Base-by-base conservation (phyloP, 2,797 vertebrate genomes). In the Taenioides sp. region DNA sequence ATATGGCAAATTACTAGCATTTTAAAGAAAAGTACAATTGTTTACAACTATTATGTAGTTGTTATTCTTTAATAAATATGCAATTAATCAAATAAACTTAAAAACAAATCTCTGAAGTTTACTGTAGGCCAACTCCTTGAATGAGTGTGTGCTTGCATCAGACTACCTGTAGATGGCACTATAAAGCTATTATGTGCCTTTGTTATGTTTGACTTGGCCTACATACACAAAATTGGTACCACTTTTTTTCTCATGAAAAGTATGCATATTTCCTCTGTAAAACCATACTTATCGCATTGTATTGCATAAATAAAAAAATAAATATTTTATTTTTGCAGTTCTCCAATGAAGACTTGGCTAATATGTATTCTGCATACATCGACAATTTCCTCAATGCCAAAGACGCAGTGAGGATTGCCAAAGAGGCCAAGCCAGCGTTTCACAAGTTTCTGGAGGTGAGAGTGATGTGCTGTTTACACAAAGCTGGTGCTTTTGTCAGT, bases 381-480 rank as follows among this genome's bases (percentile, higher is more conserved):
- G 98, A 99, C 87, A 99, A 99, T 87, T 99, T 99, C 79, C 96
- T 99, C 89, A 99, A 97, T 0, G 98, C 98, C 86, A 99, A 97
- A 94, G 98, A 99, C 4, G 98, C 97, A 0, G 97, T 99, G 75
- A 94, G 98, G 84, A 94, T 98, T 0, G 98, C 98, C 63, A 98
- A 98, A 88, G 98, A 99, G 85, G 95, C 96, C 74, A 95, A 96
- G 70, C 97, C 98, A 0, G 97, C 98, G 0, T 99, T 99, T 86
- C 96, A 97, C 89, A 99, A 98, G 93, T 99, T 99, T 80, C 88
- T 99, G 73, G 98, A 99, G 96, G 98, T 99, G 90, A 84, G 72
- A 80, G 60, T 78, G 62, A 58, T 22, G 62, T 71, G 52, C 43
- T 25, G 50, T 69, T 71, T 55, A 16, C 12, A 59, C 23, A 52